Conservation (phyloP, 1,140 invertebrate species). For the Drosophila virilis region DNA sequence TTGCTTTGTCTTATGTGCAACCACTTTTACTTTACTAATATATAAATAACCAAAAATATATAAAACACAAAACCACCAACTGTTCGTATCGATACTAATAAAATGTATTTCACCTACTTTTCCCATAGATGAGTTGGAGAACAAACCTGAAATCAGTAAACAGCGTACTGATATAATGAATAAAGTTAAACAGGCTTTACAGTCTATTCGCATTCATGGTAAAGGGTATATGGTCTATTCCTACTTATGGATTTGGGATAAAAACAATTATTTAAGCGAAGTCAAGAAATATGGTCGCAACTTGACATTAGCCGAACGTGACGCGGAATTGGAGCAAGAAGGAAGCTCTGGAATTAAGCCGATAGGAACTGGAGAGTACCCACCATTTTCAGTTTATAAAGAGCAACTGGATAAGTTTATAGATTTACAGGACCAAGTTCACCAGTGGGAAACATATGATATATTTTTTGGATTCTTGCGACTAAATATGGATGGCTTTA, state of each 20-base stretch:
- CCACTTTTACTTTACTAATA: too few relatives aligned
- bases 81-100: too few relatives aligned
- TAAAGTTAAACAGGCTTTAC: conserved; percentile 58
- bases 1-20: too few relatives aligned
- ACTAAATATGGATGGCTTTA: conserved; percentile 88
- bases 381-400: conserved; percentile 63
- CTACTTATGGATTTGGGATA: conserved; percentile 89
- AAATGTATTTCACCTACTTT: too few relatives aligned
- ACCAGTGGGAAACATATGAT: conserved; percentile 57
- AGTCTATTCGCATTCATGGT: conserved; percentile 53
- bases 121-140: conserved; percentile 48
- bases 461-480: conserved; percentile 88
- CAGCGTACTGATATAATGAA: conserved; percentile 59
- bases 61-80: too few relatives aligned
- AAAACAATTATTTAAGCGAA: conserved; percentile 87
- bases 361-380: conserved; percentile 46
- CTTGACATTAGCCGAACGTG: conserved; percentile 86
- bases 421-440: conserved; percentile 57
- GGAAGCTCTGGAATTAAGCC: conserved; percentile 59
- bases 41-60: too few relatives aligned
- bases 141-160: conserved; percentile 54
- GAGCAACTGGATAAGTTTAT: conserved; percentile 75
- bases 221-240: conserved; percentile 81
- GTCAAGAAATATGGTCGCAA: conserved; percentile 88
- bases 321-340: conserved; percentile 55